Evolutionary conservation across 2,113 vertebrate genomes (phyloP), one percentile per base, ranked within the genome.

Genomic region (Hydrochoerus hydrochaeris): DNA sequence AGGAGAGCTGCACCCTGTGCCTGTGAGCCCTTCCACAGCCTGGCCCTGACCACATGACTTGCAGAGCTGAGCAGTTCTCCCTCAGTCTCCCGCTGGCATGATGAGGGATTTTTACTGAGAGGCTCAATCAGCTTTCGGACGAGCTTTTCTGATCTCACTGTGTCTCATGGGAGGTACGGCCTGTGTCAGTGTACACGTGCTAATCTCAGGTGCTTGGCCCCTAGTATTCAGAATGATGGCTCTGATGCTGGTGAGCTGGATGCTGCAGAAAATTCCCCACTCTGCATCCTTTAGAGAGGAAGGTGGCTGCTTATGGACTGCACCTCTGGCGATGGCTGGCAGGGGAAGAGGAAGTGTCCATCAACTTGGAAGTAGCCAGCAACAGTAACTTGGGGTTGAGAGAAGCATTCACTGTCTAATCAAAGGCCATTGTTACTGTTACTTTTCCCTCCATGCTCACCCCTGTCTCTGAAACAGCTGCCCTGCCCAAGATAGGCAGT

Each of bases 371-470:
- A 67, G 63, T 16, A 35, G 5, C 95, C 78, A 49, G 26, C 73
- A 83, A 80, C 88, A 88, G 91, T 73, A 49, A 67, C 30, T 60
- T 57, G 38, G 24, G 60, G 3, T 62, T 62, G n/a, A 86, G 84
- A 84, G 54, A 57, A 17, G 17, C 17, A 57, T 54, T 83, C 38
- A 90, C 16, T 73, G 85, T 52, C 89, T 84, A 91, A 87, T 95
- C 93, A 94, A 83, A 78, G 84, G 57, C 86, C 49, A 71, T 63
- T 81, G 96, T 96, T 67, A 22, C 28, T 62, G 65, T 28, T 57
- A 63, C 54, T 60, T 32, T n/a, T 17, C 41, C 13, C 30, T 77
- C 89, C 82, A 65, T 84, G 96, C 85, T 78, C 41, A 32, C 32
- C 16, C 52, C 49, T 24, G 2, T 38, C 77, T 90, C 54, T 52